Evolutionary conservation across 2,113 vertebrate species (phyloP).

Genomic region (Pelusios castaneus): DNA sequence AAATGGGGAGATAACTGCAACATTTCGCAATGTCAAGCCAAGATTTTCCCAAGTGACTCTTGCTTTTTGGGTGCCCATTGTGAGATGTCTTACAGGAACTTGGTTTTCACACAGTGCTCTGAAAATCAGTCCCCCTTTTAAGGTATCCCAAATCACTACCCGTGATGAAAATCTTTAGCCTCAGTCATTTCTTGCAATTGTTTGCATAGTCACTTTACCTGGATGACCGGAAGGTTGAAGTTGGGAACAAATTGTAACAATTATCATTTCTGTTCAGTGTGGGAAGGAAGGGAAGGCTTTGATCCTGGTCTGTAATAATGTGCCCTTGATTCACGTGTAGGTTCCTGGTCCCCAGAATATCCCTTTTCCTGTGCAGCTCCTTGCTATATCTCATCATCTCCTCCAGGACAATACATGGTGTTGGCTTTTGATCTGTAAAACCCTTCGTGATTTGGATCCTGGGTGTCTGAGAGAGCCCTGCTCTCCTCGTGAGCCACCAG

Average conservation of each 20-base stretch:
- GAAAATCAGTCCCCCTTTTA: neutral
- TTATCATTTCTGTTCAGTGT: neutral
- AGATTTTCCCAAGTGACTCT: neutral
- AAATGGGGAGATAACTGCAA: neutral
- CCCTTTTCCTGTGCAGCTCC: neutral
- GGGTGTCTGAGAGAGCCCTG: neutral
- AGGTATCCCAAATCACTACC: slow-evolving; percentile 38
- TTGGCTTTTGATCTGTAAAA: neutral
- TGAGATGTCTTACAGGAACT: neutral
- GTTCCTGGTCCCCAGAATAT: neutral
- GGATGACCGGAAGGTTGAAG: slow-evolving; percentile 12
- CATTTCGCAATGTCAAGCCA: neutral
- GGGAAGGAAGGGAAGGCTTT: neutral
- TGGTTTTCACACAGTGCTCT: neutral
- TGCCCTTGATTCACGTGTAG: neutral
- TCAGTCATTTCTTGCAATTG: slow-evolving; percentile 2
- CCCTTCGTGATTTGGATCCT: neutral
- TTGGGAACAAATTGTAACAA: neutral
- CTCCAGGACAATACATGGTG: neutral
- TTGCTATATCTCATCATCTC: neutral
- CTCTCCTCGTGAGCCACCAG: neutral
- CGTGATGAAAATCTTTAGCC: slow-evolving; percentile 11
- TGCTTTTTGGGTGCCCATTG: neutral
- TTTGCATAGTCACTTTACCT: neutral
- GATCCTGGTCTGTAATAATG: neutral